A percentile compares a stretch with the other conserved stretches of the same genome.
Conservation (phyloP, 2,888 invertebrate genomes). For the Eugnorisma glareosa region DNA sequence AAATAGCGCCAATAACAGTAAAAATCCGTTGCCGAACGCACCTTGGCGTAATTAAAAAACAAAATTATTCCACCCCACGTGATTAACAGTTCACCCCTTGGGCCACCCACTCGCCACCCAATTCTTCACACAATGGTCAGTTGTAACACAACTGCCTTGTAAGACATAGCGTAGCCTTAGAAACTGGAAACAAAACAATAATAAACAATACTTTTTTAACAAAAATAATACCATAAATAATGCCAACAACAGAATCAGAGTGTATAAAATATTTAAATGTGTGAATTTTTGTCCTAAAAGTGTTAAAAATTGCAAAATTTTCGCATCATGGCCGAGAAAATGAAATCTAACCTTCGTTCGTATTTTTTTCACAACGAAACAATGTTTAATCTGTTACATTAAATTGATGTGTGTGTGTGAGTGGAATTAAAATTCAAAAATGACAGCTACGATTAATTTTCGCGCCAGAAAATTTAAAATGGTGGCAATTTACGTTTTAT, state of each 20-base stretch:
- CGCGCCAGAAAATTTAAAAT: slow-evolving; percentile 87
- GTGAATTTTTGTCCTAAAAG: slow-evolving; percentile 43
- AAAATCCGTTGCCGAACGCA: slow-evolving; percentile 82
- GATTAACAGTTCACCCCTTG: slow-evolving; percentile 81
- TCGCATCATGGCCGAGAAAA: slow-evolving; percentile 74
- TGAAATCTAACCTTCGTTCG: slow-evolving; percentile 78
- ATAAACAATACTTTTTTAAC: slow-evolving; percentile 81
- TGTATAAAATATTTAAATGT: slow-evolving; percentile 48
- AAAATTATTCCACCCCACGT: slow-evolving; percentile 88
- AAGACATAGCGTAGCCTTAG: slow-evolving; percentile 87
- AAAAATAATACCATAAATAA: slow-evolving; percentile 48
- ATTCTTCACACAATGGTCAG: slow-evolving; percentile 88
- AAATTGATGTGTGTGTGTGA: slow-evolving; percentile 62
- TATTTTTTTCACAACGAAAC: slow-evolving; percentile 69
- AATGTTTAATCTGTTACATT: slow-evolving; percentile 69
- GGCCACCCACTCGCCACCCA: slow-evolving; percentile 74
- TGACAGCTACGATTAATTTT: slow-evolving; percentile 81
- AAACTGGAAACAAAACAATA: slow-evolving; percentile 88
- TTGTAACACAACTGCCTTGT: slow-evolving; percentile 84
- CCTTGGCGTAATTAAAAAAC: slow-evolving; percentile 88
- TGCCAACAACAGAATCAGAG: slow-evolving; percentile 38
- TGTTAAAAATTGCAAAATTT: slow-evolving; percentile 55
- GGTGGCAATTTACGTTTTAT: slow-evolving; percentile 82
- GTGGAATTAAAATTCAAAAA: slow-evolving; percentile 75
- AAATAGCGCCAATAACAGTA: slow-evolving; percentile 77